Conservation (phyloP, 1,140 invertebrate species). For the Papilio machaon region DNA sequence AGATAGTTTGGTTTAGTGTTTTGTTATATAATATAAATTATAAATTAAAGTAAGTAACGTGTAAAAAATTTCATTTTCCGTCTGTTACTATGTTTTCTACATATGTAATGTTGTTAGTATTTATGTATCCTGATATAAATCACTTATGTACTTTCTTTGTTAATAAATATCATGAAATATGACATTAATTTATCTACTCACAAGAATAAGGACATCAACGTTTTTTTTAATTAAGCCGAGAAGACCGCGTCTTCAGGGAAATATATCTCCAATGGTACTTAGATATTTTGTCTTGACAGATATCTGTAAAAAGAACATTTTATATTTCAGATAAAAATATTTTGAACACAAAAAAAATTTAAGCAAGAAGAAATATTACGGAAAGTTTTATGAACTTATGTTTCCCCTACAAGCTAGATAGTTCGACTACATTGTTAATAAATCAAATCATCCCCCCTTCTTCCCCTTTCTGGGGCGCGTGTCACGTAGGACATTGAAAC, state of each 20-base stretch:
- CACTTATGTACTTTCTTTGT: background rate
- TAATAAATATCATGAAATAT: background rate
- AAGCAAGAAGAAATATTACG: background rate
- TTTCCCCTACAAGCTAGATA: background rate
- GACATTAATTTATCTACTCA: background rate
- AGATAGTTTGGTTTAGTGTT: too few species aligned
- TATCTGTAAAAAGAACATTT: background rate
- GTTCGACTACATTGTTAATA: background rate
- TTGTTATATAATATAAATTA: too few species aligned
- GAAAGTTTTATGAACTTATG: background rate
- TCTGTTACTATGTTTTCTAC: too few species aligned
- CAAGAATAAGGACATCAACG: background rate
- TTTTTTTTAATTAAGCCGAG: slow-evolving; percentile 21
- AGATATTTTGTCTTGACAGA: background rate
- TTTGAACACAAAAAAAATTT: background rate
- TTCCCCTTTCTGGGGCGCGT: background rate
- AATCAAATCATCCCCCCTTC: background rate
- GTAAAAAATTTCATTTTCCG: too few species aligned
- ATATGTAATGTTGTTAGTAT: too few species aligned
- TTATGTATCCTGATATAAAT: too few species aligned
- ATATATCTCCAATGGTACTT: background rate
- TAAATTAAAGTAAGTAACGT: too few species aligned
- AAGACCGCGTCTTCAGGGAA: background rate
- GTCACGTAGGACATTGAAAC: background rate
- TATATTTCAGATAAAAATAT: background rate